Base-by-base conservation (phyloP, 2,797 vertebrate genomes). In the Etheostoma perlongum region DNA sequence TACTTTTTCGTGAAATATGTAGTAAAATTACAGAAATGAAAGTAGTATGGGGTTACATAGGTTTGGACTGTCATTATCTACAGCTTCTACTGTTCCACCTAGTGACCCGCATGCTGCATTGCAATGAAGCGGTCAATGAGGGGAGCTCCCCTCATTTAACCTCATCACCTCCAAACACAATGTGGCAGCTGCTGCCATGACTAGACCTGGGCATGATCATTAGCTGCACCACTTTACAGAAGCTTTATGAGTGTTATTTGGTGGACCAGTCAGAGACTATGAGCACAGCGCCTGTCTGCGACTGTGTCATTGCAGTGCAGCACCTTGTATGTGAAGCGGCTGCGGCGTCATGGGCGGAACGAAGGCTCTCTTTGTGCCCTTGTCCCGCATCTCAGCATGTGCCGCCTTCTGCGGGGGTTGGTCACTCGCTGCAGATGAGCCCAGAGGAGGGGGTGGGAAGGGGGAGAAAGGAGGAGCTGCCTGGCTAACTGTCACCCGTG, bases 251-350 rank as follows among this genome's bases (percentile, higher is more conserved):
- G 76, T 54, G 25, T 36, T 68, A 72, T 81, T 74, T 79, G 69
- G 54, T 78, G 53, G 80, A 83, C 16, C 69, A 75, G 60, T 52
- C 44, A 12, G 4, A 72, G 58, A 68, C 46, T 61, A 46, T 51
- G 72, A 82, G 70, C 16, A 13, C 40, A 61, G 76, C 4, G 23
- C 19, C 33, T 46, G 57, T 78, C 63, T 79, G 71, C 79, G 81
- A 74, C 51, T 55, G 69, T 83, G 75, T 67, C 53, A 57, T 33
- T 68, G 79, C 71, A 51, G 76, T 68, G 71, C 70, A 81, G 87
- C 89, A 95, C 95, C 95, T 95, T 91, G 88, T 87, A 94, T 87
- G 82, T 84, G 81, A 77, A 95, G 87, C 6, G 93, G 91, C 76
- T 85, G 92, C 71, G 94, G 94, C 71, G 83, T 93, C 89, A 95